Evolutionary conservation across 1,140 invertebrate genomes (phyloP), one percentile per base, ranked within the genome.

Genomic region (Drosophila sturtevanti): DNA sequence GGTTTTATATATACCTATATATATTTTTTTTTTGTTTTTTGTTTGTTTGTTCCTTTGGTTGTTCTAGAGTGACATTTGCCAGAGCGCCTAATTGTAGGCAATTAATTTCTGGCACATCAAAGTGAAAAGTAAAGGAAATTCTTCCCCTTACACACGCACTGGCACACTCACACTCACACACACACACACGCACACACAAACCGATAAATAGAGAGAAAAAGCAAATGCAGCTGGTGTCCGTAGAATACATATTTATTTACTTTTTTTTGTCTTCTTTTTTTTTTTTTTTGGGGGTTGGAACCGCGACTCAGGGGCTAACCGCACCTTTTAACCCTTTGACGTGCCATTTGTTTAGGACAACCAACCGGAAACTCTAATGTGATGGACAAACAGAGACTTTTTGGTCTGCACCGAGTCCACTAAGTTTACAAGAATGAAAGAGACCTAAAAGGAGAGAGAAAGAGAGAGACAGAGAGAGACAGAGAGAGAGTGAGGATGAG

Each of bases 21-120:
- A 31, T 31, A 24, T 24, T 2, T 31, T 4, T 31, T 31, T 6
- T 31, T 31, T 31, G 27, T 31, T 31, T 14, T 31, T 35, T 27
- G 10, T 64, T 61, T 38, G n/a, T n/a, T 4, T 34, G 35, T n/a
- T 38, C 41, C 9, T 11, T 21, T 9, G 69, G 61, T 64, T 72
- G 54, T 64, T 68, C 56, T 77, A 72, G 82, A 81, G 56, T 89
- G 84, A 82, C 84, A 84, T 87, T 87, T 79, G 82, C 79, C 79
- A 63, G 72, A 69, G 72, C 89, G 79, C 85, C 84, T 91, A 91
- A 91, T 91, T 91, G 89, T 89, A 91, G 84, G 89, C 89, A 91
- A 91, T 91, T 90, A 90, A 90, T 90, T 89, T 89, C 79, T 89
- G 89, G 89, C 89, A 90, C 89, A 90, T 90, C 89, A 90, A 90